Conservation (phyloP, 2,797 vertebrate species). For the Oreortyx pictus region DNA sequence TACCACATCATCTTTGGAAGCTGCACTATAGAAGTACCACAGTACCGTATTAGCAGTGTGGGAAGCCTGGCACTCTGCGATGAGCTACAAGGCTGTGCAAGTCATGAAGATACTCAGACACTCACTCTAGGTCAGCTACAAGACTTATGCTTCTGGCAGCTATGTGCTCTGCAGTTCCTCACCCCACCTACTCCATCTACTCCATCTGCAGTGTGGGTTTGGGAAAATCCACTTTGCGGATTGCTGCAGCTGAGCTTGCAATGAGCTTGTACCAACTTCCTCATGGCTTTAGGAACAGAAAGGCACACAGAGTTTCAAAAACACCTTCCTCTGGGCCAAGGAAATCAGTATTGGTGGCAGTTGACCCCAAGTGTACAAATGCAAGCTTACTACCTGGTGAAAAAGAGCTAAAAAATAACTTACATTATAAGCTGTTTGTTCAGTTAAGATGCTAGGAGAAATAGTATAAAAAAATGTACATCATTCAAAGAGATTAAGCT, state of each 20-base stretch:
- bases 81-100: background rate
- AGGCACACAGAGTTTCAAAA: background rate
- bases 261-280: background rate
- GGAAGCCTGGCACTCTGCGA: background rate
- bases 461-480: background rate
- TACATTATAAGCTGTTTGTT: background rate
- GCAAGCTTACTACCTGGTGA: background rate
- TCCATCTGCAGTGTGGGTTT: background rate
- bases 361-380: background rate
- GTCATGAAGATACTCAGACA: background rate
- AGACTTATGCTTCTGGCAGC: background rate
- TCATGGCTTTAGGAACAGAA: background rate
- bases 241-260: background rate
- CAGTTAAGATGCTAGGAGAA: background rate
- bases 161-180: background rate
- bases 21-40: background rate
- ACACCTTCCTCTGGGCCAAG: background rate
- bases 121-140: background rate
- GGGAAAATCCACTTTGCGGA: background rate
- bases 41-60: background rate
- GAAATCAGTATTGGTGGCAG: background rate
- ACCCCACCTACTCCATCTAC: background rate
- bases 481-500: background rate
- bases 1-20: rapidly evolving
- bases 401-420: background rate